Conservation (phyloP, 2,888 invertebrate species). For the Ophion obscuratus region DNA sequence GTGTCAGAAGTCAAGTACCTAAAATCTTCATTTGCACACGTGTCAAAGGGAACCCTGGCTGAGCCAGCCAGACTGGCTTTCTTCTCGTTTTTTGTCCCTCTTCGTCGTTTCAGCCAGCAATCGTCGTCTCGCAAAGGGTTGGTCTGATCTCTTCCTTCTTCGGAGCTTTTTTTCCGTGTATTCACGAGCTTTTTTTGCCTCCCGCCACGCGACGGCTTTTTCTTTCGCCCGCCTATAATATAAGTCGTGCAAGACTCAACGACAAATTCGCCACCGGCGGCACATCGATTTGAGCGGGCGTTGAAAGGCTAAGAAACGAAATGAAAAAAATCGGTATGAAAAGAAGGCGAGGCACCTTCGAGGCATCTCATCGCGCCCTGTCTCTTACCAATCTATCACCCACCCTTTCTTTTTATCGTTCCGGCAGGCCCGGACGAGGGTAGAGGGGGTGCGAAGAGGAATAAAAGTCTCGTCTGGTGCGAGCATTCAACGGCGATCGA, state of each 20-base stretch:
- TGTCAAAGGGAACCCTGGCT: neutral
- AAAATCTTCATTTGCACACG: neutral
- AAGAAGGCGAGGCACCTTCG: slow-evolving; percentile 21
- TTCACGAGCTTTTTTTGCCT: slow-evolving; percentile 28
- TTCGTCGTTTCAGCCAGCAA: neutral
- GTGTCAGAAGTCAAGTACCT: no score
- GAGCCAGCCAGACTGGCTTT: neutral
- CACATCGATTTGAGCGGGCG: slow-evolving; percentile 35
- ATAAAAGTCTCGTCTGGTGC: slow-evolving; percentile 32
- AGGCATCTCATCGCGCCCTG: slow-evolving; percentile 12
- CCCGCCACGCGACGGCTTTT: slow-evolving; percentile 12
- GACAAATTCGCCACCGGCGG: slow-evolving; percentile 55
- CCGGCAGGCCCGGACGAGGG: neutral
- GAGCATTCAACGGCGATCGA: slow-evolving; percentile 42
- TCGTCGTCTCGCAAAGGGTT: neutral
- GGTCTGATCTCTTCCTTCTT: neutral
- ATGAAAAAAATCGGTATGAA: slow-evolving; percentile 54
- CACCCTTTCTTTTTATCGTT: slow-evolving; percentile 50
- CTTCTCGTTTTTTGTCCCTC: neutral
- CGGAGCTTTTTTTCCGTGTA: neutral
- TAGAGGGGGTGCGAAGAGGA: neutral
- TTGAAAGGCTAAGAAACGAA: slow-evolving; percentile 45
- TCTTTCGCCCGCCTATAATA: slow-evolving; percentile 49
- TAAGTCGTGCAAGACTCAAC: slow-evolving; percentile 70
- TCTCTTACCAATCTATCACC: slow-evolving; percentile 37